Evolutionary conservation across 2,797 vertebrate species (phyloP), one percentile per base, ranked within the genome.

Genomic region (Aulostomus chinensis): DNA sequence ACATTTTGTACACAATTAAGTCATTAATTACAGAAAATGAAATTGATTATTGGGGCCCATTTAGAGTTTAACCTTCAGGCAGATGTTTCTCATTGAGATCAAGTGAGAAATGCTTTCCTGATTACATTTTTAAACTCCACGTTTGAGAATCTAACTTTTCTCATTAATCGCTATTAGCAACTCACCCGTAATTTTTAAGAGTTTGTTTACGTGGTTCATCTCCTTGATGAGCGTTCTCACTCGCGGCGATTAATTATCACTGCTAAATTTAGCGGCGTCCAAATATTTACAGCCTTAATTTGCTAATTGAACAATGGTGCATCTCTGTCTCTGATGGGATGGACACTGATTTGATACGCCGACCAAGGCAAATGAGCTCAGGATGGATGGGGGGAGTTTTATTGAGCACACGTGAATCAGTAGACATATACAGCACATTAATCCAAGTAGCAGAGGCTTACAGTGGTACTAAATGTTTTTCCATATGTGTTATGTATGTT

Each of bases 131-230:
- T 26, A n/a, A n/a, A n/a, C n/a, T n/a, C n/a, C n/a, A n/a, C 33
- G 3, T 18, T 18, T 5, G 20, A 71, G 72, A 65, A 76, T 73
- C 37, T 22, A 80, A 86, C 68, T 83, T 83, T 82, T 78, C 68
- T 76, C 70, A 86, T 83, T 78, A 71, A 68, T 79, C 42, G 49
- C 59, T 57, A 76, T 73, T 57, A 72, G 64, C 53, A 46, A 24
- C 56, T 80, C 64, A 69, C 62, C 70, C 63, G 5, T 67, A 58
- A 73, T 55, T 62, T 78, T 82, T 71, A 77, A 58, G 42, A 55
- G 58, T 86, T 84, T 86, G 80, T 84, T 88, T 86, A 85, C 73
- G 78, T 59, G 67, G 70, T 68, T 71, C 64, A 73, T 68, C 76
- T 80, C 75, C 75, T 68, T 66, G 68, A 79, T 80, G 61, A 78